Evolutionary conservation across 2,113 vertebrate genomes (phyloP).

Genomic region (Variabilichromis moorii): DNA sequence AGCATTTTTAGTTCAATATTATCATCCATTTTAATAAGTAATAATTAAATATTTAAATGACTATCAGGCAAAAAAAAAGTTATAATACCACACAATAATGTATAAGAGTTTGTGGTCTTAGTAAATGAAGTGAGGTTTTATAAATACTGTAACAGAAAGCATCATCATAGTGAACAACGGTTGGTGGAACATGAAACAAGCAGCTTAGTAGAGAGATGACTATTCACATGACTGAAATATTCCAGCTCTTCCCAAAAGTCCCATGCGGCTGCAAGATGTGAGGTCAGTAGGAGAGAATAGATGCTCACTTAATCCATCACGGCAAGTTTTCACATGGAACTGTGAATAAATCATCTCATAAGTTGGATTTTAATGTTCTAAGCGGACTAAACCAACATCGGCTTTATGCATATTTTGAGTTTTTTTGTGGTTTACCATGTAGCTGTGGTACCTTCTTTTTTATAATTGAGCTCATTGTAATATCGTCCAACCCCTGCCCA

Average conservation of each 20-base stretch:
- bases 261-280: conserved; percentile 42
- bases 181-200: background rate
- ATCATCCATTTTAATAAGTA: background rate
- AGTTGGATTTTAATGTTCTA: background rate
- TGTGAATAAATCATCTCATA: background rate
- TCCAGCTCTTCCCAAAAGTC: conserved; percentile 16
- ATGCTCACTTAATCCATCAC: background rate
- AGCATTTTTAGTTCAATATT: background rate
- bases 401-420: background rate
- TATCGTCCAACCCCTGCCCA: background rate
- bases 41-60: background rate
- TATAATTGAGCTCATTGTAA: background rate
- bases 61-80: background rate
- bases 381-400: background rate
- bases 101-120: background rate
- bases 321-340: background rate
- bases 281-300: conserved; percentile 40
- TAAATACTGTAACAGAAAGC: conserved; percentile 10
- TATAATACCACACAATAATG: background rate
- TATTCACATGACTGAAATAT: conserved; percentile 25
- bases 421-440: background rate
- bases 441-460: background rate
- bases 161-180: background rate
- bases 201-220: background rate
- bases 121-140: background rate